Conservation (phyloP, 1,140 invertebrate species). For the Temnothorax longispinosus region DNA sequence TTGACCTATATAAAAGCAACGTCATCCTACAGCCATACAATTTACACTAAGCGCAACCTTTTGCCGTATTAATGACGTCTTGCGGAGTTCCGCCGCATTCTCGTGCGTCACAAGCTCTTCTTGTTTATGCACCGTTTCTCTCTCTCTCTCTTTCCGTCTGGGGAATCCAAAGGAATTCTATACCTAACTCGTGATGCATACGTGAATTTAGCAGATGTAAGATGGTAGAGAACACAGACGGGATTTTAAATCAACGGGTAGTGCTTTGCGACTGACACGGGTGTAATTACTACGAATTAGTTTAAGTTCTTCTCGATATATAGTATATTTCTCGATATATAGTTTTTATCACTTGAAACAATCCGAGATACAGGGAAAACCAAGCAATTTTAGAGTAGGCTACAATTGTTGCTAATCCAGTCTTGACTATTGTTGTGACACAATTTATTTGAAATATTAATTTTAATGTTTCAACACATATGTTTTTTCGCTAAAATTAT, state of each 20-base stretch:
- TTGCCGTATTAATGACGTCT: conserved; percentile 43
- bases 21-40: not conserved
- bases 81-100: not conserved
- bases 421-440: not conserved
- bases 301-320: not conserved
- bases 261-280: not conserved
- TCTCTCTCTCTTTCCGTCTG: not conserved
- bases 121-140: conserved; percentile 35
- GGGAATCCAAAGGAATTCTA: conserved; percentile 33
- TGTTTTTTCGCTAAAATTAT: not conserved
- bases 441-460: not conserved
- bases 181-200: conserved; percentile 19
- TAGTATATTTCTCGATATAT: not conserved
- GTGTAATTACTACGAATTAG: not conserved
- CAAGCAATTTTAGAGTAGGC: not conserved
- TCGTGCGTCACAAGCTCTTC: not conserved
- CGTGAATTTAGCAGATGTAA: not conserved
- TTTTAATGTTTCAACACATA: too few species aligned
- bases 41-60: not conserved
- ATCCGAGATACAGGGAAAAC: not conserved
- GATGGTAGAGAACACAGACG: not conserved
- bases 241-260: not conserved
- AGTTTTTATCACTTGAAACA: not conserved
- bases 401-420: not conserved
- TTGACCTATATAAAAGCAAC: not conserved